Evolutionary conservation across 2,797 vertebrate species (phyloP).

Genomic region (Prunella strophiata): DNA sequence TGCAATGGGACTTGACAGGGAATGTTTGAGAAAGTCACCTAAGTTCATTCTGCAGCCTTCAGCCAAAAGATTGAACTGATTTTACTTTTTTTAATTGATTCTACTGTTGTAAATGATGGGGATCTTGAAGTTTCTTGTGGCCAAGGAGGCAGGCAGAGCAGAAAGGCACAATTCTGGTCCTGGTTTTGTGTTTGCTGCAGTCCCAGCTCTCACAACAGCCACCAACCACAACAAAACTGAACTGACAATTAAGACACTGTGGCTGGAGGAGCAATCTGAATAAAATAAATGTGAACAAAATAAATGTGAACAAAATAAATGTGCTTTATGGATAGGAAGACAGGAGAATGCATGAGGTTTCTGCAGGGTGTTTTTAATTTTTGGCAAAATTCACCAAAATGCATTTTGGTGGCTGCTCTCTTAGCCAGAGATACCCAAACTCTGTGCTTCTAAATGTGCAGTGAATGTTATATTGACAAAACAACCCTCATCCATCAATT

Average conservation of each 20-base stretch:
- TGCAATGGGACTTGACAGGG: conserved; percentile 42
- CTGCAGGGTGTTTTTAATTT: background rate
- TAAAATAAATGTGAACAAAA: background rate
- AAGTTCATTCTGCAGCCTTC: conserved; percentile 43
- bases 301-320: background rate
- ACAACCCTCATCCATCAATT: background rate
- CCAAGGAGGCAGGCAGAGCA: background rate
- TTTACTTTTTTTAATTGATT: background rate
- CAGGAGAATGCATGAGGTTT: background rate
- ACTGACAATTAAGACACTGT: background rate
- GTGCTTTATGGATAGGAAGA: background rate
- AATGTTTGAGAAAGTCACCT: conserved; percentile 51
- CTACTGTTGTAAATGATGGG: background rate
- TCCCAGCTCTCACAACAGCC: background rate
- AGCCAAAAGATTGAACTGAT: background rate
- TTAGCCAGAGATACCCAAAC: background rate
- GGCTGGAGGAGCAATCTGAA: background rate
- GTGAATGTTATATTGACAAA: background rate
- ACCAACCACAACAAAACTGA: background rate
- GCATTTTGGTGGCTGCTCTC: background rate
- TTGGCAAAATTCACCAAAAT: background rate
- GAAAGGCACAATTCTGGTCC: background rate
- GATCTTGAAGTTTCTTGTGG: background rate
- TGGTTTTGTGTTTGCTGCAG: background rate
- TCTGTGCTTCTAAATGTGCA: background rate